Conservation (phyloP, 2,888 invertebrate species). For the Cephus pulcher region DNA sequence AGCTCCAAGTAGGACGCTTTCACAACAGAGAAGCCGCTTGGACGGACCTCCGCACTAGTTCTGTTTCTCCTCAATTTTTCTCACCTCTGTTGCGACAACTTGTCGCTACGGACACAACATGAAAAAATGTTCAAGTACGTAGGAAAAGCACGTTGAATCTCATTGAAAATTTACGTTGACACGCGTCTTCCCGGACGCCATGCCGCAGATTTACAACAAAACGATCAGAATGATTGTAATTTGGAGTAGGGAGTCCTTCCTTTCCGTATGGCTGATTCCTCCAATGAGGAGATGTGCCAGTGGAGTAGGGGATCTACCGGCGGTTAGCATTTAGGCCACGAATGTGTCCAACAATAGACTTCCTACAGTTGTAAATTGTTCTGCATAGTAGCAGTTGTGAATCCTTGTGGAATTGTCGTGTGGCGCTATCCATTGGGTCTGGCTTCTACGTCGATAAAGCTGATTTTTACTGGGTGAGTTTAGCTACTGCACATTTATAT, state of each 20-base stretch:
- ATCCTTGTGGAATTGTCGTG: background rate
- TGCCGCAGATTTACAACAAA: conserved; percentile 29
- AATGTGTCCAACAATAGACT: background rate
- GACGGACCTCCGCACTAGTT: background rate
- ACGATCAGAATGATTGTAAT: background rate
- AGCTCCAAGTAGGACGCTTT: background rate
- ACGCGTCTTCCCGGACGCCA: conserved; percentile 51
- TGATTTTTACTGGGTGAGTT: background rate
- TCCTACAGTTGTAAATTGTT: background rate
- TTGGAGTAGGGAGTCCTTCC: background rate
- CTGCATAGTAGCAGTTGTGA: background rate
- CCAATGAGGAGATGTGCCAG: no score
- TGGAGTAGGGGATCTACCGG: background rate
- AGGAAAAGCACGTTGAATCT: conserved; percentile 15
- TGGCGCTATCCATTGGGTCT: background rate
- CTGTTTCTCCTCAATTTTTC: background rate
- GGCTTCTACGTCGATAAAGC: background rate
- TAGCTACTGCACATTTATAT: background rate
- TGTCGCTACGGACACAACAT: background rate
- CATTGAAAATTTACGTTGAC: conserved; percentile 44
- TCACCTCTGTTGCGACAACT: background rate
- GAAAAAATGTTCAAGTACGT: background rate
- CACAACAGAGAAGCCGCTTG: background rate
- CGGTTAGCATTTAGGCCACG: background rate
- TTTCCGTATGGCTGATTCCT: no score